Evolutionary conservation across 2,797 vertebrate species (phyloP).

Genomic region (Ctenosaura bakeri): DNA sequence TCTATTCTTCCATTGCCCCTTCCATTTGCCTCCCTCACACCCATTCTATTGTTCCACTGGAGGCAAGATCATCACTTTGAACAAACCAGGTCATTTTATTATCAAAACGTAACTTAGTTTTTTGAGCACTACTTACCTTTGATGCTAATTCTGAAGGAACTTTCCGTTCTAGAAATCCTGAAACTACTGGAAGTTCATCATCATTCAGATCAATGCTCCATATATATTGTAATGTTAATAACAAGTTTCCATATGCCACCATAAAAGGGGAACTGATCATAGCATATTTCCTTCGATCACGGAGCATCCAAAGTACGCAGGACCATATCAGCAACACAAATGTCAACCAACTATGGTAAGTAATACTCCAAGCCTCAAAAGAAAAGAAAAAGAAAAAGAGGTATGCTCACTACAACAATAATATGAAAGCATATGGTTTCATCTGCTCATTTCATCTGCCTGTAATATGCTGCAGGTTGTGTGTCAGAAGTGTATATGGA

Average conservation of each 20-base stretch:
- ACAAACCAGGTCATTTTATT: not conserved
- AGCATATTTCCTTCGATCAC: slow-evolving; percentile 91
- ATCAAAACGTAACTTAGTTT: not conserved
- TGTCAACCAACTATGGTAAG: slow-evolving; percentile 96
- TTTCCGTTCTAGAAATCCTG: slow-evolving; percentile 87
- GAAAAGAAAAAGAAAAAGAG: not conserved
- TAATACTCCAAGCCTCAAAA: slow-evolving; percentile 95
- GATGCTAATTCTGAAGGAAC: slow-evolving; percentile 88
- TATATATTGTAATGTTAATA: slow-evolving; percentile 93
- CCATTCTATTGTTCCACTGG: too few relatives aligned
- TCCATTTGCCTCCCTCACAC: too few relatives aligned
- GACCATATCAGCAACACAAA: slow-evolving; percentile 97
- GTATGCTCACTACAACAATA: slow-evolving; percentile 21
- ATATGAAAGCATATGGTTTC: not conserved
- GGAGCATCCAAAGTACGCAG: slow-evolving; percentile 95
- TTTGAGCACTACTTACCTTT: slow-evolving; percentile 83
- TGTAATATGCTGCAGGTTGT: not conserved
- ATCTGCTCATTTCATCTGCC: not conserved
- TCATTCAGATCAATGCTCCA: slow-evolving; percentile 87
- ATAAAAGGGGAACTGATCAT: slow-evolving; percentile 98
- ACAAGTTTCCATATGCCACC: slow-evolving; percentile 93
- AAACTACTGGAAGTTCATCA: slow-evolving; percentile 78
- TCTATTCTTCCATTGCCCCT: too few relatives aligned
- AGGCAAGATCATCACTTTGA: not conserved
- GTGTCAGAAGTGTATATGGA: not conserved